Evolutionary conservation across 2,797 vertebrate genomes (phyloP).

Genomic region (Platyrinchus mystaceus): DNA sequence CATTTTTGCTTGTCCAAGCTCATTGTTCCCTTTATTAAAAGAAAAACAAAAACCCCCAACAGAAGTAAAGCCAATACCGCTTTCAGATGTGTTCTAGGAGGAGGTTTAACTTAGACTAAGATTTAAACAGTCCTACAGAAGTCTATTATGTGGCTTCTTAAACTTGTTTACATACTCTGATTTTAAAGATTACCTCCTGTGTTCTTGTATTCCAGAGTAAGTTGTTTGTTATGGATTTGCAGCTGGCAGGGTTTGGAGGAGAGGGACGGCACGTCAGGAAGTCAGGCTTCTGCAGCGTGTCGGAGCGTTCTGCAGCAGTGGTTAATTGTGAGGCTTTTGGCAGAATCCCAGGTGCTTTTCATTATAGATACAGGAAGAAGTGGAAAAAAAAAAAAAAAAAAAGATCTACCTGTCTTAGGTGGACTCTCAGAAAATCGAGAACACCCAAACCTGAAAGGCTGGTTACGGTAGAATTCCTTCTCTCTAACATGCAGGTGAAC

Average conservation of each 20-base stretch:
- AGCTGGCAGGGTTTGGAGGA: neutral
- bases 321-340: neutral
- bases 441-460: slow-evolving; percentile 64
- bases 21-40: neutral
- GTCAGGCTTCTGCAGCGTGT: neutral
- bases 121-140: neutral
- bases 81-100: neutral
- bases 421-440: slow-evolving; percentile 32
- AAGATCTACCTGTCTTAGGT: slow-evolving; percentile 24
- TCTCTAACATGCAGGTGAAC: slow-evolving; percentile 24
- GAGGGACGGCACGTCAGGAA: neutral
- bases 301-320: neutral
- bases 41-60: fast-evolving
- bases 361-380: slow-evolving; percentile 53
- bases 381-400: neutral
- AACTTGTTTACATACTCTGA: neutral
- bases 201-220: neutral
- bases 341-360: slow-evolving; percentile 42
- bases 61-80: neutral
- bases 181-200: neutral
- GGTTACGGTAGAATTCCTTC: slow-evolving; percentile 36
- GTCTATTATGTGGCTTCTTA: neutral
- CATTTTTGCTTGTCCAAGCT: neutral
- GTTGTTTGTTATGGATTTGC: neutral
- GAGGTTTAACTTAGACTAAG: neutral